Percentiles rank a stretch among this genome's conserved stretches.
phyloP scores from a whole-genome alignment of 2,888 invertebrate species.

The Mesorhabditis sp. region DNA sequence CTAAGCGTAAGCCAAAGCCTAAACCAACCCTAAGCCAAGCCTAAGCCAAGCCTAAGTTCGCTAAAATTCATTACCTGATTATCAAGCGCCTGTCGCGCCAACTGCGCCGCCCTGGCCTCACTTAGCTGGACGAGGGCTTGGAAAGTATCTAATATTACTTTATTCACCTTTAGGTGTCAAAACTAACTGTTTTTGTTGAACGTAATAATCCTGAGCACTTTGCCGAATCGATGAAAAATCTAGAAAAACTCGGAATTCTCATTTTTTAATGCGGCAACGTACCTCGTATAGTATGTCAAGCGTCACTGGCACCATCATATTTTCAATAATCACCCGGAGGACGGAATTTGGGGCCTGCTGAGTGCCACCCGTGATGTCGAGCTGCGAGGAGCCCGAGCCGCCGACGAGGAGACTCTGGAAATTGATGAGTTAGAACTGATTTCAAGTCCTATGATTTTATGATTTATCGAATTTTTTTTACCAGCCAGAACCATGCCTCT shows the following conservation, averaged over 20 bases:
- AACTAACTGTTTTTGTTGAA: constrained; percentile 98
- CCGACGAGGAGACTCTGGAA: neutral
- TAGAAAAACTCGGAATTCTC: constrained; percentile 59
- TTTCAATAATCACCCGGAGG: constrained; percentile 94
- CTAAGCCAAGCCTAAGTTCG: too few species aligned
- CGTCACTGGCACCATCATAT: constrained; percentile 95
- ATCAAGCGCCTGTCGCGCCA: constrained; percentile 92
- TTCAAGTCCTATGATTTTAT: too few species aligned
- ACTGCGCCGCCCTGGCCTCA: constrained; percentile 91
- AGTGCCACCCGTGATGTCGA: constrained; percentile 74
- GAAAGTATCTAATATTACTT: constrained; percentile 74
- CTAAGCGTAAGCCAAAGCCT: too few species aligned
- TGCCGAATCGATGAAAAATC: constrained; percentile 96
- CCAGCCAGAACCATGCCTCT: too few species aligned
- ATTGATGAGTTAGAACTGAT: too few species aligned
- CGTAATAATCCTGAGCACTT: constrained; percentile 97
- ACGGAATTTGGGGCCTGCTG: constrained; percentile 68
- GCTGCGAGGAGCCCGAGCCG: constrained; percentile 64
- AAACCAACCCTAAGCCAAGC: too few species aligned
- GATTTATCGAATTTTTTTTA: too few species aligned
- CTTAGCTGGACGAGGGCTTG: constrained; percentile 98
- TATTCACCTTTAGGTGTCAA: neutral
- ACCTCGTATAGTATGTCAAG: constrained; percentile 90
- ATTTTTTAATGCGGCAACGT: constrained; percentile 50
- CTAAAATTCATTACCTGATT: constrained; percentile 68